Percentiles rank a stretch among this genome's conserved stretches.
phyloP scores from a whole-genome alignment of 2,113 vertebrate genomes.

The Tichodroma muraria region DNA sequence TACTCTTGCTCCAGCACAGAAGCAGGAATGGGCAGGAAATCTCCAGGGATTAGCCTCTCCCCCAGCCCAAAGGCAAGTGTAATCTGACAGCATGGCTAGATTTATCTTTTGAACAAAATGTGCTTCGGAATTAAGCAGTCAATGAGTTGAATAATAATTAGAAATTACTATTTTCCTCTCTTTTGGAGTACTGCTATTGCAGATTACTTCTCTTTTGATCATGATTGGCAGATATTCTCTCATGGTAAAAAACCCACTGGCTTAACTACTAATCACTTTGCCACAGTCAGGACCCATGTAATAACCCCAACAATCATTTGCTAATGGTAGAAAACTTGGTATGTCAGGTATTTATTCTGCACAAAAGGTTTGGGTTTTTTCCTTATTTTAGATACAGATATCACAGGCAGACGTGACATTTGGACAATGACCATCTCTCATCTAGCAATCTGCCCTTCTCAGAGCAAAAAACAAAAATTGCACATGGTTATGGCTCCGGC shows the following conservation, averaged over 20 bases:
- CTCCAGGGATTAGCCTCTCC: background rate
- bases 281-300: background rate
- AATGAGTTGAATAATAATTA: constrained; percentile 24
- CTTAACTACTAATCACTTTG: background rate
- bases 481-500: background rate
- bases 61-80: background rate
- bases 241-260: background rate
- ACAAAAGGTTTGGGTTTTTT: background rate
- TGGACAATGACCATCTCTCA: background rate
- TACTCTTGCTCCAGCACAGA: background rate
- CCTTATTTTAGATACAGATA: background rate
- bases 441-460: background rate
- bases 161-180: constrained; percentile 36
- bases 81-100: background rate
- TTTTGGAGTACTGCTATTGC: background rate
- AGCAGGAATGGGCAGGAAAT: background rate
- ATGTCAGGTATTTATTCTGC: background rate
- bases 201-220: background rate
- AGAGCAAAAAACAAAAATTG: background rate
- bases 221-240: background rate
- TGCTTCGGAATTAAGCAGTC: background rate
- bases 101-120: background rate
- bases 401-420: background rate
- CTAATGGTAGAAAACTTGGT: background rate
- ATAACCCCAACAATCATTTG: background rate